Percentiles rank a stretch among this genome's conserved stretches.
phyloP scores from a whole-genome alignment of 2,797 vertebrate species.

The Ataeniobius toweri region DNA sequence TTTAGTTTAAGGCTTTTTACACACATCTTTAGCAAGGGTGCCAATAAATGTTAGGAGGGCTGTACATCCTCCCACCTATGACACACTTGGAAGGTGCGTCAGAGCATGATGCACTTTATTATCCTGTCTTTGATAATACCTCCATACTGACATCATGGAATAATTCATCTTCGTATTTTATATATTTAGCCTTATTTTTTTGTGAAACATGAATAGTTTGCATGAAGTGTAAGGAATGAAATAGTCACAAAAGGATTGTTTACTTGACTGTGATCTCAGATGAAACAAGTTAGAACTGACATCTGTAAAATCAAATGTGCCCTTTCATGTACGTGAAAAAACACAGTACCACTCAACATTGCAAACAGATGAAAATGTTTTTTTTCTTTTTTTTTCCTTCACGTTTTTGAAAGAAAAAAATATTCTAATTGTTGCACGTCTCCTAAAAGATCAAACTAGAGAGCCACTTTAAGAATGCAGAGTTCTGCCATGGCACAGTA shows the following conservation, averaged over 20 bases:
- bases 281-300: neutral
- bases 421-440: neutral
- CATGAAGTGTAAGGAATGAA: neutral
- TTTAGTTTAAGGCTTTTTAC: neutral
- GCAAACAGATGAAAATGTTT: neutral
- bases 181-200: neutral
- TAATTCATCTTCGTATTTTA: neutral
- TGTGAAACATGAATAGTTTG: neutral
- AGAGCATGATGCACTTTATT: conserved; percentile 1
- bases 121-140: neutral
- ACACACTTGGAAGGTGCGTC: conserved; percentile 3
- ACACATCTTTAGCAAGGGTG: neutral
- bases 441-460: neutral
- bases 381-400: neutral
- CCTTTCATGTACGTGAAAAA: neutral
- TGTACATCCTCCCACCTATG: conserved; percentile 1
- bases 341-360: too few species aligned
- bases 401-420: neutral
- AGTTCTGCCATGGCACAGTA: neutral
- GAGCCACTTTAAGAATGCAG: neutral
- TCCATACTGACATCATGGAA: neutral
- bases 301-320: neutral
- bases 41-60: neutral
- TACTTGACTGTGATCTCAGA: neutral
- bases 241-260: neutral